A percentile compares a stretch with the other conserved stretches of the same genome.
These are phyloP conservation scores for Ormyrus rosae DNA, from an alignment of 2,888 invertebrate species.

Conservation along the genomic window DNA sequence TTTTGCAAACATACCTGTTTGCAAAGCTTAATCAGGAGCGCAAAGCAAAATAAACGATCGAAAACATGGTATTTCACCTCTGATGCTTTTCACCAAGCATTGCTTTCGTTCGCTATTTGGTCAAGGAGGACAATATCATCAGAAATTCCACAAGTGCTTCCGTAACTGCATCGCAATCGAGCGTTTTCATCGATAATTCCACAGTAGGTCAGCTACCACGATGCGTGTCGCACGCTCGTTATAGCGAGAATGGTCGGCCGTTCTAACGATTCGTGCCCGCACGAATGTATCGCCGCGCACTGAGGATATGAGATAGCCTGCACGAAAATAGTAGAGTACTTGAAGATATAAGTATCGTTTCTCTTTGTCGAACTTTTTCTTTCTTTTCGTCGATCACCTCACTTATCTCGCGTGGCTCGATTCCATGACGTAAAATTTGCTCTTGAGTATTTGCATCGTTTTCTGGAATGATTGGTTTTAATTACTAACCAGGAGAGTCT, in stretches of 20 bases:
- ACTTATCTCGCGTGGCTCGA: too few species aligned
- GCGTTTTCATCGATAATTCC: slow-evolving; percentile 39
- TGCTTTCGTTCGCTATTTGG: too few species aligned
- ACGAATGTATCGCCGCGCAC: not conserved
- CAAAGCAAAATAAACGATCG: too few species aligned
- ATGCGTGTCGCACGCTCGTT: slow-evolving; percentile 40
- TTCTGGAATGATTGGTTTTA: not conserved
- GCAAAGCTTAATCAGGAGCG: too few species aligned
- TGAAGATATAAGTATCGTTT: not conserved
- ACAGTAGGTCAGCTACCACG: slow-evolving; percentile 30
- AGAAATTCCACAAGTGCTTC: not conserved
- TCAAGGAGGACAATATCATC: too few species aligned
- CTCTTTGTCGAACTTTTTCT: not conserved
- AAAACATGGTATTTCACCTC: too few species aligned
- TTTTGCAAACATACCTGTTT: too few species aligned
- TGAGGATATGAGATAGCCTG: slow-evolving; percentile 9
- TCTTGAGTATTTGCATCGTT: too few species aligned
- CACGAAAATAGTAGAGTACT: slow-evolving; percentile 21
- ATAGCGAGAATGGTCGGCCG: not conserved
- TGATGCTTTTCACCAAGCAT: too few species aligned
- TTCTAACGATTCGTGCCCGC: too few species aligned
- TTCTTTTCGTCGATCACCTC: not conserved
- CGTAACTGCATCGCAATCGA: slow-evolving; percentile 25
- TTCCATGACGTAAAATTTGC: not conserved
- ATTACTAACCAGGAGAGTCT: not conserved